phyloP scores from a whole-genome alignment of 2,888 invertebrate genomes.

The Lacanobia oleracea region DNA sequence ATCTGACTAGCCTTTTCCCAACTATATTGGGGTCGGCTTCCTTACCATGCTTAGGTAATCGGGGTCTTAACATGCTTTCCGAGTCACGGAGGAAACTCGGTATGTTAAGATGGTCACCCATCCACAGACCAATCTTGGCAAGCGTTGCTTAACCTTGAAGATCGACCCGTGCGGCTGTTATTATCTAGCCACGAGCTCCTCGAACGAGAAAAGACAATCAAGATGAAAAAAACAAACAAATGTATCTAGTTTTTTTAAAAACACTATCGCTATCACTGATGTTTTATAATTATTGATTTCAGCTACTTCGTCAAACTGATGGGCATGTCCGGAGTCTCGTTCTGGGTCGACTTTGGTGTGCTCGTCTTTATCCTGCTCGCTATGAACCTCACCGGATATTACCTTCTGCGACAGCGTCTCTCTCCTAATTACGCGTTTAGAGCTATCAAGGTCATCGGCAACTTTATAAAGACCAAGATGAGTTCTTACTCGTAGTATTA shows the following conservation, averaged over 20 bases:
- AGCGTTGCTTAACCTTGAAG: too few species aligned
- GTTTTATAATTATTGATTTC: constrained; percentile 56
- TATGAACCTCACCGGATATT: constrained; percentile 93
- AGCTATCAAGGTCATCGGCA: constrained; percentile 93
- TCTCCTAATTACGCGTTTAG: constrained; percentile 93
- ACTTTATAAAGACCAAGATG: constrained; percentile 92
- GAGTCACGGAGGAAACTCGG: too few species aligned
- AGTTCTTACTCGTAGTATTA: constrained; percentile 74
- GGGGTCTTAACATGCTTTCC: too few species aligned
- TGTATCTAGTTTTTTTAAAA: neutral
- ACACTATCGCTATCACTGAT: neutral
- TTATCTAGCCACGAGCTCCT: too few species aligned
- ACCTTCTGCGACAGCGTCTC: constrained; percentile 93
- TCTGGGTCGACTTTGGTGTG: constrained; percentile 92
- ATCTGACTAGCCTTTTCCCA: too few species aligned
- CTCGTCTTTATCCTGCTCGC: constrained; percentile 91
- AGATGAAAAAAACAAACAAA: neutral
- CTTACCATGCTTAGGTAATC: too few species aligned
- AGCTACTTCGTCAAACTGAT: constrained; percentile 94
- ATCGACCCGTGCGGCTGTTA: too few species aligned
- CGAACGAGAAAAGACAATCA: too few species aligned
- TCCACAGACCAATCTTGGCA: too few species aligned
- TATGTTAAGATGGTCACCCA: too few species aligned
- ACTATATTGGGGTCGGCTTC: too few species aligned
- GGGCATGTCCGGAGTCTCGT: constrained; percentile 93